Evolutionary conservation across 2,113 vertebrate genomes (phyloP), one percentile per base, ranked within the genome.

Genomic region (Callochromis pleurospilus): DNA sequence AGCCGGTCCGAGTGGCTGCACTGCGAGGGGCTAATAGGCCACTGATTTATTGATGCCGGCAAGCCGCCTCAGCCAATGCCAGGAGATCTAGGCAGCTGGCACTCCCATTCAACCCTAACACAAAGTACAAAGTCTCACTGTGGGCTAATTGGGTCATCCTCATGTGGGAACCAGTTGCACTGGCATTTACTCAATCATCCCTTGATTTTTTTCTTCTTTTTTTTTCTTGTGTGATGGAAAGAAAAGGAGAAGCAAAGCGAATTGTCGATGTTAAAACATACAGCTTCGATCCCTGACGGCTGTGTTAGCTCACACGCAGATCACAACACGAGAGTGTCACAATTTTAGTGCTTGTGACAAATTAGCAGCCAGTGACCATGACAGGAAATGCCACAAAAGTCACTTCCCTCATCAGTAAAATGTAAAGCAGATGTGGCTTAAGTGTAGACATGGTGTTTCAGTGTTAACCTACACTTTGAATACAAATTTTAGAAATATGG

Each of bases 71-170:
- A 9, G 81, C 88, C 89, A 80, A 75, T 90, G 93, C 92, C 94
- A 95, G 90, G 85, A 91, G 86, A 79, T 91, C 88, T 49, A 82
- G 93, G 92, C 95, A 95, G 94, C 94, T 95, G 94, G 89, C 90
- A 58, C 86, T 58, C 84, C 90, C 91, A 90, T 95, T 94, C 94
- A 95, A 89, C 79, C 81, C 86, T 12, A 90, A 87, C 92, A 88
- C 83, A 81, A 73, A 93, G 86, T 85, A 95, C 95, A 95, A 89
- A 93, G 93, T 95, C 92, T 93, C 87, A 92, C 91, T 95, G 95
- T 95, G 93, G 83, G 56, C 91, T 92, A 94, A 94, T 93, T 95
- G 93, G 92, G 93, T 94, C 91, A 90, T 90, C 88, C 84, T 89
- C 92, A 84, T 94, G 91, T 95, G 92, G 92, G 93, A 95, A 93